A percentile compares a stretch with the other conserved stretches of the same genome.
These are phyloP conservation scores for Phrynocephalus forsythii DNA, from an alignment of 2,797 vertebrate genomes.

Conservation along the genomic window DNA sequence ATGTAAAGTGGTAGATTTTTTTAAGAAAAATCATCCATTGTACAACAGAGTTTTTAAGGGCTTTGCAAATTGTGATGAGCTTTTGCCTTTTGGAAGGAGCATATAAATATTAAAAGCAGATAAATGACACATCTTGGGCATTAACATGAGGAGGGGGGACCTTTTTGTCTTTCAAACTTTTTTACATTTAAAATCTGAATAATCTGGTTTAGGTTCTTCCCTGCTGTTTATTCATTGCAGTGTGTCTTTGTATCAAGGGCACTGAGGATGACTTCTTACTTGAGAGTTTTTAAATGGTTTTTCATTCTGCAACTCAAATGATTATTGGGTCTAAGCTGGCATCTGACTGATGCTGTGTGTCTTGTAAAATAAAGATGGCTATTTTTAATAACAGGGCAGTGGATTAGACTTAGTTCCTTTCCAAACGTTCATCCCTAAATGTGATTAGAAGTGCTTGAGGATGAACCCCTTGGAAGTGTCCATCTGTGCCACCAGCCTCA, in stretches of 20 bases:
- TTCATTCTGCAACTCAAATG: slow-evolving; percentile 36
- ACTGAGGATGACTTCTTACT: slow-evolving; percentile 8
- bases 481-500: not conserved
- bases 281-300: slow-evolving; percentile 12
- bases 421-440: not conserved
- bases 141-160: not conserved
- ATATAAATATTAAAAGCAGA: slow-evolving; percentile 33
- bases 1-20: not conserved
- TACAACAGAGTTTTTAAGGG: slow-evolving; percentile 12
- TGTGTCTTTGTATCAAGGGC: slow-evolving; percentile 7
- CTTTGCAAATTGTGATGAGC: slow-evolving; percentile 19
- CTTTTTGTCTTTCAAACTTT: slow-evolving; percentile 27
- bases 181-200: slow-evolving; percentile 22
- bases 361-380: not conserved
- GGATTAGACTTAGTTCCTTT: not conserved
- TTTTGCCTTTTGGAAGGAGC: slow-evolving; percentile 12
- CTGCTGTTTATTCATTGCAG: slow-evolving; percentile 26
- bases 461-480: not conserved
- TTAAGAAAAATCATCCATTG: not conserved
- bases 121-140: slow-evolving; percentile 7
- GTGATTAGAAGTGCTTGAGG: not conserved
- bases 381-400: slow-evolving; percentile 15
- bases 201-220: slow-evolving; percentile 20
- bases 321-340: slow-evolving; percentile 17
- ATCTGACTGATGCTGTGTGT: slow-evolving; percentile 7